Conservation (phyloP, 2,797 vertebrate genomes). For the Dermochelys coriacea region DNA sequence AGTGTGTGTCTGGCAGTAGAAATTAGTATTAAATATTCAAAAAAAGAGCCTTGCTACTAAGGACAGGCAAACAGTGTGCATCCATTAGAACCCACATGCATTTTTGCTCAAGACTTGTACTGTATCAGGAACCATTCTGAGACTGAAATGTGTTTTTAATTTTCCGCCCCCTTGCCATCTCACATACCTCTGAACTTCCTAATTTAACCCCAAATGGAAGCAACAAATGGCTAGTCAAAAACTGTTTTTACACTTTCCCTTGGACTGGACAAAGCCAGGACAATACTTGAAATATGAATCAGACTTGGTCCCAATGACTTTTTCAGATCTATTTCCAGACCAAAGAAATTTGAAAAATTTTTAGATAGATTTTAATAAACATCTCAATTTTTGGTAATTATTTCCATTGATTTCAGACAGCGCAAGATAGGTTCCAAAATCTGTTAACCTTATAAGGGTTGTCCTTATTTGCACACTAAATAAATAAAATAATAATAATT, state of each 20-base stretch:
- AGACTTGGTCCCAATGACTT: no score
- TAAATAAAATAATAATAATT: no score
- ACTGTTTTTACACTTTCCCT: neutral
- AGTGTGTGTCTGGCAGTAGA: constrained; percentile 66
- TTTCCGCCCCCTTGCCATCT: neutral
- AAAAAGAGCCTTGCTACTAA: constrained; percentile 69
- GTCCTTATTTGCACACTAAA: no score
- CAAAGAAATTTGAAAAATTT: no score
- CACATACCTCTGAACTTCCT: neutral
- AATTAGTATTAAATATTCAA: constrained; percentile 50
- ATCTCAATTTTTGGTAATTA: no score
- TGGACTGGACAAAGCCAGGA: neutral
- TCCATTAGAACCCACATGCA: constrained; percentile 47
- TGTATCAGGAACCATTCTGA: neutral
- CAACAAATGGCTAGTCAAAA: neutral
- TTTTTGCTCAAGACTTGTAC: constrained; percentile 33
- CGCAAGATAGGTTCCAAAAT: no score
- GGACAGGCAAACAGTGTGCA: constrained; percentile 40
- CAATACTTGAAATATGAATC: neutral
- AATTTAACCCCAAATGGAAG: constrained; percentile 3
- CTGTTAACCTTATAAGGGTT: no score
- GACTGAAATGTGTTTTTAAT: neutral
- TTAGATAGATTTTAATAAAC: no score
- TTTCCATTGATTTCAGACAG: no score
- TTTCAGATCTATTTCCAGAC: no score